A percentile compares a stretch with the other conserved stretches of the same genome.
Conservation (phyloP, 1,140 invertebrate genomes). For the Drosophila ironensis region DNA sequence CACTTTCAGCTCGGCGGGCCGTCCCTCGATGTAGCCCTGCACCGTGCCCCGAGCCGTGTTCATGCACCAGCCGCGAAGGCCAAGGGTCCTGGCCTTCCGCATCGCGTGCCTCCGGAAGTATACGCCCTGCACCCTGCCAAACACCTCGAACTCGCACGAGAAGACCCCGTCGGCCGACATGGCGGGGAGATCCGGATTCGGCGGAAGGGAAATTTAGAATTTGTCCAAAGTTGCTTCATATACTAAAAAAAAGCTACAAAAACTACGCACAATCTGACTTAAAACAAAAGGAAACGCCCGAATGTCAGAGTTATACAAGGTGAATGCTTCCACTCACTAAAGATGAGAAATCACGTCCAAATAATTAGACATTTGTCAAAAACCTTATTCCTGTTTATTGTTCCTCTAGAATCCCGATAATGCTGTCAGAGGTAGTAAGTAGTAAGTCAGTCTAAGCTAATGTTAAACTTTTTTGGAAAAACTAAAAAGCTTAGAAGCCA, state of each 20-base stretch:
- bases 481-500: too few relatives aligned
- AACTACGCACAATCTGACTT: neutral
- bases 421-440: too few relatives aligned
- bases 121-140: conserved; percentile 59
- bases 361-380: too few relatives aligned
- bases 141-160: conserved; percentile 57
- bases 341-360: too few relatives aligned
- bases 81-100: conserved; percentile 45
- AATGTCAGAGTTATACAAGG: neutral
- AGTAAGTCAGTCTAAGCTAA: too few relatives aligned
- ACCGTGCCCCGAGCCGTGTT: conserved; percentile 49
- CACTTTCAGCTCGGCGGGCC: conserved; percentile 31
- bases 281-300: neutral
- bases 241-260: neutral
- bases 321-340: too few relatives aligned
- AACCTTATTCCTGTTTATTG: too few relatives aligned
- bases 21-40: conserved; percentile 60
- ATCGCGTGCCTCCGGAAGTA: conserved; percentile 52
- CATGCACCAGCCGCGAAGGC: conserved; percentile 58
- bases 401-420: too few relatives aligned
- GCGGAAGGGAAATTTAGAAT: neutral
- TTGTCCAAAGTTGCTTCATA: neutral
- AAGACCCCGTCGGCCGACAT: conserved; percentile 13
- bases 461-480: too few relatives aligned
- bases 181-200: neutral